phyloP scores from a whole-genome alignment of 2,888 invertebrate species.

The Thera obeliscata region DNA sequence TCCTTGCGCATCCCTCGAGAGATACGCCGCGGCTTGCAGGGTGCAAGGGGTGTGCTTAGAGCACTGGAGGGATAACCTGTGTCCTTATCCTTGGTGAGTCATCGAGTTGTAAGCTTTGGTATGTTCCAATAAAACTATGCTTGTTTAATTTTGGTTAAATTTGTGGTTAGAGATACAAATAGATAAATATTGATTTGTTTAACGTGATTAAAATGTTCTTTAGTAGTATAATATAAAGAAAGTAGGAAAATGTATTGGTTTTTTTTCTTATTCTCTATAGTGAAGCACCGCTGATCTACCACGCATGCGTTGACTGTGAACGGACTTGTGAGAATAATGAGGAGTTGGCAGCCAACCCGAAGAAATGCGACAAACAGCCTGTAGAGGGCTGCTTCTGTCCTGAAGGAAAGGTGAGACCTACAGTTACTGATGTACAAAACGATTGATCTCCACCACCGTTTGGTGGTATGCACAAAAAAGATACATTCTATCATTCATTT shows the following conservation, averaged over 20 bases:
- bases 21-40: slow-evolving; percentile 90
- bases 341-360: slow-evolving; percentile 64
- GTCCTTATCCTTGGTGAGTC: slow-evolving; percentile 86
- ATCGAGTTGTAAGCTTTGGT: slow-evolving; percentile 2
- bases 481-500: too few species aligned
- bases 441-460: too few species aligned
- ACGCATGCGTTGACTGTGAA: slow-evolving; percentile 84
- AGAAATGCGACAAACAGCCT: slow-evolving; percentile 73
- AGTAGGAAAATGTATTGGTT: too few species aligned
- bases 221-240: neutral
- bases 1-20: slow-evolving; percentile 87
- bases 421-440: too few species aligned
- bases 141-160: neutral
- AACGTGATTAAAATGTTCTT: neutral
- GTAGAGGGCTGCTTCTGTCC: slow-evolving; percentile 95
- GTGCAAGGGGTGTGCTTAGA: slow-evolving; percentile 87
- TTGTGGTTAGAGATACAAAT: too few species aligned
- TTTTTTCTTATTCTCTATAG: slow-evolving; percentile 41
- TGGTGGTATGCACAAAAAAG: too few species aligned
- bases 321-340: slow-evolving; percentile 87
- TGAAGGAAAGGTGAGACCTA: slow-evolving; percentile 83
- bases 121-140: neutral
- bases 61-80: slow-evolving; percentile 87
- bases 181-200: too few species aligned
- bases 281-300: slow-evolving; percentile 67